Evolutionary conservation across 2,888 invertebrate genomes (phyloP), one percentile per base, ranked within the genome.

Genomic region (Machimus rusticus): DNA sequence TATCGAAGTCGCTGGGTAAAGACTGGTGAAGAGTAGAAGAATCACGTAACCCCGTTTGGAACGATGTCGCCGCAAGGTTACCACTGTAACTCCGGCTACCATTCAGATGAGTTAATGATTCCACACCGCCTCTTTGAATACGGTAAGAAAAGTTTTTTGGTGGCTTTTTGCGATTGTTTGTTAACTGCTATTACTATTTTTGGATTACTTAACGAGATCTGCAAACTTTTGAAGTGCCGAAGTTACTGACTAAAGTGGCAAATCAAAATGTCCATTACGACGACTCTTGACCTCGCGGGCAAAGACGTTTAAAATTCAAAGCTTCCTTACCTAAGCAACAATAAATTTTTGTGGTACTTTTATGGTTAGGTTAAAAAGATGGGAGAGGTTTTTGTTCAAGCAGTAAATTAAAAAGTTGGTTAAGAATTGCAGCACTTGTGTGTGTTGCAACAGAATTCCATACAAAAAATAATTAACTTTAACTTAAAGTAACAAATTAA

Each of bases 31-130:
- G 57, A 82, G 19, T 12, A 34, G 66, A 66, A 82, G 57, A 55
- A 57, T 28, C 34, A 82, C 19, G 19, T 57, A 82, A 66, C 82
- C 82, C 57, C 82, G 57, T 82, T 82, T 82, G 82, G 57, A 55
- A 57, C 66, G 82, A 76, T 76, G 34, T 51, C 28, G 79, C 37
- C 57, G 82, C 82, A 82, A 82, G 82, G 82, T 57, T 82, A 34
- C n/a, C n/a, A 0, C 66, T 51, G 39, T 37, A 19, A n/a, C 34
- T 12, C 28, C 9, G 55, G 57, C 82, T 81, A 51, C 28, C 34
- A 81, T 81, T 81, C 43, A 81, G 34, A 81, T 81, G 81, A 81
- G 46, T 81, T 81, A 81, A 81, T 81, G 81, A 51, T 39, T 51
- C n/a, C 28, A 23, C 28, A 23, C 46, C 28, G 79, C 39, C 46